A percentile compares a stretch with the other conserved stretches of the same genome.
phyloP scores from a whole-genome alignment of 2,113 vertebrate species.

The Boulengeromyrus knoepffleri region DNA sequence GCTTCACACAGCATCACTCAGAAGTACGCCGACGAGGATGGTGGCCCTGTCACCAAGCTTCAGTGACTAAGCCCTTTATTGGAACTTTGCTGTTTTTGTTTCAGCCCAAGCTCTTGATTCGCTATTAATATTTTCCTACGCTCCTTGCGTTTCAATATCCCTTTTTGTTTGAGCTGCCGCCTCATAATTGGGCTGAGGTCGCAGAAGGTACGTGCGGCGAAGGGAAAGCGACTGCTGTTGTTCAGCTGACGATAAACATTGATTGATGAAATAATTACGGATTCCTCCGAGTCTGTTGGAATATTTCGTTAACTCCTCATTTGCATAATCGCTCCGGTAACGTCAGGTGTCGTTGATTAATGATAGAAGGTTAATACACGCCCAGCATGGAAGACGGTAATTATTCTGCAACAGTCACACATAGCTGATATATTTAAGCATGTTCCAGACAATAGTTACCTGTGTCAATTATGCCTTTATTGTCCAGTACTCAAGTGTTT shows the following conservation, averaged over 20 bases:
- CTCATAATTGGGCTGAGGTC: too few relatives aligned
- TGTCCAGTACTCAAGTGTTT: background rate
- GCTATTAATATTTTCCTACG: background rate
- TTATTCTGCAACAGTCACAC: background rate
- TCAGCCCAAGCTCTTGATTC: background rate
- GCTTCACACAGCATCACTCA: background rate
- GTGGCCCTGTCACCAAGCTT: background rate
- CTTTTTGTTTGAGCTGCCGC: background rate
- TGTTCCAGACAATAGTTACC: background rate
- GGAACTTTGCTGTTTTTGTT: background rate
- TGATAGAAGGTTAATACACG: background rate
- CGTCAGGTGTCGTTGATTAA: constrained; percentile 3
- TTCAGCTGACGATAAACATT: background rate
- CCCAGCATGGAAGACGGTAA: background rate
- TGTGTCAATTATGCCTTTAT: background rate
- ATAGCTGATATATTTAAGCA: background rate
- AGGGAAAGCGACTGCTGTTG: background rate
- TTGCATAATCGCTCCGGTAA: background rate
- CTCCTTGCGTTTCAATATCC: background rate
- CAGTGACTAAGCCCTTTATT: background rate
- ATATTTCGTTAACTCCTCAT: background rate
- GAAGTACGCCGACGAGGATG: background rate
- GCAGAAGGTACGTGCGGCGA: background rate
- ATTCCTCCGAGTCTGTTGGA: background rate
- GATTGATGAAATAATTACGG: constrained; percentile 12